Evolutionary conservation across 2,113 vertebrate genomes (phyloP).

Genomic region (Daubentonia madagascariensis): DNA sequence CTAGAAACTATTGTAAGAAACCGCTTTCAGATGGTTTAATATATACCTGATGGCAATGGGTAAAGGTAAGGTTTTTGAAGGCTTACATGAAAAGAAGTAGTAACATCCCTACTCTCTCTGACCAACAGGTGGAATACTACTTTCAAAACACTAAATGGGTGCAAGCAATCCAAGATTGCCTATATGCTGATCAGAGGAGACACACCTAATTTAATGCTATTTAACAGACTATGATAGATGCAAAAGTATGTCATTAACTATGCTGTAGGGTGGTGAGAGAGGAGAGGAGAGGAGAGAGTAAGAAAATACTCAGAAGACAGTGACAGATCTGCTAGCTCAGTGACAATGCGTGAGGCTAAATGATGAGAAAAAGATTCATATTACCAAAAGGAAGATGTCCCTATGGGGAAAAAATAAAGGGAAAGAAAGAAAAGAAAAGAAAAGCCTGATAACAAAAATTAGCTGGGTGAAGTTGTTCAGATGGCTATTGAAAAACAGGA

Average conservation of each 20-base stretch:
- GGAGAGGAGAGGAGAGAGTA: neutral
- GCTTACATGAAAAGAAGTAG: neutral
- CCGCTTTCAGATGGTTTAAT: neutral
- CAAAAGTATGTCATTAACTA: neutral
- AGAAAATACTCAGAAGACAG: neutral
- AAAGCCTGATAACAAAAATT: neutral
- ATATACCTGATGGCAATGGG: neutral
- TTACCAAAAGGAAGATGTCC: neutral
- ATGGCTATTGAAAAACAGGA: neutral
- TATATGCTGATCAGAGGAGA: neutral
- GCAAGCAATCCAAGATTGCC: neutral
- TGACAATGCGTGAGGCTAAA: neutral
- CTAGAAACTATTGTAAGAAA: neutral
- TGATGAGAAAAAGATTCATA: neutral
- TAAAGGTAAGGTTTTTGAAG: neutral
- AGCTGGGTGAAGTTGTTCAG: neutral
- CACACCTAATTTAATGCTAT: neutral
- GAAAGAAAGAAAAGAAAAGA: neutral
- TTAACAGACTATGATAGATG: neutral
- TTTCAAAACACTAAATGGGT: neutral
- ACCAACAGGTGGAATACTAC: neutral
- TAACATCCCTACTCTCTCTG: neutral
- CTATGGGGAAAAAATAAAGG: accelerated
- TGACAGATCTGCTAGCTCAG: neutral
- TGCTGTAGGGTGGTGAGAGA: neutral